Evolutionary conservation across 2,888 invertebrate species (phyloP), one percentile per base, ranked within the genome.

Genomic region (Pristionchus fissidentatus): DNA sequence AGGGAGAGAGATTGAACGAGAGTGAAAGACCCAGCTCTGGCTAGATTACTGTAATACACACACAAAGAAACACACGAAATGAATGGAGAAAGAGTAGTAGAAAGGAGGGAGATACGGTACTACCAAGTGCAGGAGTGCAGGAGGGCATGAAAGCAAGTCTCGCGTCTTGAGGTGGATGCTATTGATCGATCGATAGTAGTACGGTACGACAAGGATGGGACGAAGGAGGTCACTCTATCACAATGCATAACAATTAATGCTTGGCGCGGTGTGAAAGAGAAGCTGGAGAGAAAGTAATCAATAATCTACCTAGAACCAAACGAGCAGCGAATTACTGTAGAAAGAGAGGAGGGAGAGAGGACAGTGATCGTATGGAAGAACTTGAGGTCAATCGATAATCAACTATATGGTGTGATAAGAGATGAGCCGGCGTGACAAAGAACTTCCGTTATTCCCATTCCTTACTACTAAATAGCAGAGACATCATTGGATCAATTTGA

Each of bases 1-100:
- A 77, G 75, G 22, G 29, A 49, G n/a, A 10, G 70, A 41, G 75
- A 49, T 32, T 75, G 49, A 49, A 46, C 43, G 49, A 77, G 62
- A 62, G 75, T 49, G 75, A 77, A 77, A 77, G 75, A 77, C 75
- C 49, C 75, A 77, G 75, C 75, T 77, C 75, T 77, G 75, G 75
- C 75, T 77, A 77, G 75, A 77, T 46, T 77, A 49, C 75, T 32
- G 75, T 49, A 77, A 41, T n/a, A 49, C 5, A 77, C 15, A 46
- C 46, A 46, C 10, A 15, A 49, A 15, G 19, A 15, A 49, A 22
- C 46, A 77, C 32, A 70, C 43, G 22, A 77, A 3, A 49, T 10
- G 49, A 22, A 46, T 19, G 32, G 62, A 49, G 49, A 49, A 77
- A 49, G 46, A 77, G 19, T 77, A 77, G 49, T 77, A 77, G 49